Conservation (phyloP, 2,797 vertebrate genomes). For the Urosaurus nigricauda region DNA sequence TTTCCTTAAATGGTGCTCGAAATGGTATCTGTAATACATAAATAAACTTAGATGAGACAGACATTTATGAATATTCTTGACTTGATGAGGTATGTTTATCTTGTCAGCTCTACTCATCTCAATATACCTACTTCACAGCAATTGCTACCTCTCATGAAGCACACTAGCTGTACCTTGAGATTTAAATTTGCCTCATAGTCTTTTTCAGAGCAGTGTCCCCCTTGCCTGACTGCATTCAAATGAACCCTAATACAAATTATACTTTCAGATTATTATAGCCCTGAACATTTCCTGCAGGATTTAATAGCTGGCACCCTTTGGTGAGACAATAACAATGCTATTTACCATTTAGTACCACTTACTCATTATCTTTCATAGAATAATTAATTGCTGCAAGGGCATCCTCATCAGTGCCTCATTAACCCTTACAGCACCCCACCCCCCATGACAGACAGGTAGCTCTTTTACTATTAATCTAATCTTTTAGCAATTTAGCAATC, state of each 20-base stretch:
- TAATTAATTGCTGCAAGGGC: background rate
- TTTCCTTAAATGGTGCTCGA: slow-evolving; percentile 40
- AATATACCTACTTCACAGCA: slow-evolving; percentile 39
- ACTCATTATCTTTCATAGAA: slow-evolving; percentile 19
- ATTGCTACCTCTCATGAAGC: slow-evolving; percentile 25
- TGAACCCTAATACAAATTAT: slow-evolving; percentile 69
- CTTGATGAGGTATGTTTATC: slow-evolving; percentile 53
- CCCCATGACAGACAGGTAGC: background rate
- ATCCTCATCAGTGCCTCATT: slow-evolving; percentile 13
- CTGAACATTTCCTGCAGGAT: slow-evolving; percentile 34
- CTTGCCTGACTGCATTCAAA: slow-evolving; percentile 61
- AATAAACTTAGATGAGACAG: slow-evolving; percentile 52
- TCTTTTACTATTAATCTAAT: background rate
- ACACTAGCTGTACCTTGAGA: slow-evolving; percentile 24
- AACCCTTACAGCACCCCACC: background rate
- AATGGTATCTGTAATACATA: slow-evolving; percentile 45
- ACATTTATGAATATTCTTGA: slow-evolving; percentile 51
- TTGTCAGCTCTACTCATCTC: slow-evolving; percentile 33
- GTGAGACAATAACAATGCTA: slow-evolving; percentile 12
- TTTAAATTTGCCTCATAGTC: slow-evolving; percentile 59
- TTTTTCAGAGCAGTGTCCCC: slow-evolving; percentile 47
- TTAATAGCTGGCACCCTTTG: slow-evolving; percentile 31
- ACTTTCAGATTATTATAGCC: slow-evolving; percentile 64
- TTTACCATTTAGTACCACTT: slow-evolving; percentile 18
- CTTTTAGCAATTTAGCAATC: background rate